phyloP scores from a whole-genome alignment of 2,113 vertebrate genomes.

The Condylura cristata region DNA sequence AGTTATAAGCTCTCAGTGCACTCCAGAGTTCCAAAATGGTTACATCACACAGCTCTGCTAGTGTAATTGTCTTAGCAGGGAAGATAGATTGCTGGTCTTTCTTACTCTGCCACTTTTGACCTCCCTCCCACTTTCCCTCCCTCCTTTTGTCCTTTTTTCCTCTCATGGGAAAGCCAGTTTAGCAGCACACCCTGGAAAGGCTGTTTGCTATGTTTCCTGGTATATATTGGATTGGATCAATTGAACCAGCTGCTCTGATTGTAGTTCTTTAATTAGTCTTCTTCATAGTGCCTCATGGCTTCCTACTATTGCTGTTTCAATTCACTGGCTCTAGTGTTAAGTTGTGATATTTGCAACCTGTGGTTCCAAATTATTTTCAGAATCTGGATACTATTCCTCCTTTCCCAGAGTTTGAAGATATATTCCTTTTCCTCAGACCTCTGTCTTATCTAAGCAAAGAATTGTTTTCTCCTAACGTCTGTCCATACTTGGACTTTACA shows the following conservation, averaged over 20 bases:
- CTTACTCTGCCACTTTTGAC: background rate
- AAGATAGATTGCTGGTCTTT: background rate
- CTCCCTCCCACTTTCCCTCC: background rate
- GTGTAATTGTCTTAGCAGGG: background rate
- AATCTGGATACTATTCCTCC: background rate
- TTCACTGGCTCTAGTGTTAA: background rate
- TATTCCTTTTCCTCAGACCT: background rate
- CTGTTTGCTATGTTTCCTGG: background rate
- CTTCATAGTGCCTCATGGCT: background rate
- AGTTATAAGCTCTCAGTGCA: background rate
- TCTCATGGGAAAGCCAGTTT: background rate
- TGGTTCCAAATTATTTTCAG: background rate
- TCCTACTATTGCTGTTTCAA: background rate
- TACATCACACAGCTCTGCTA: background rate
- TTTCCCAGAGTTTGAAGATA: background rate
- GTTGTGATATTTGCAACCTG: background rate
- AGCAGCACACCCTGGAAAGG: background rate
- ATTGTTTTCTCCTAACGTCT: background rate
- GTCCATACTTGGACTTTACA: background rate
- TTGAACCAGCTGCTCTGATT: background rate
- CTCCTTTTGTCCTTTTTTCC: rapidly evolving
- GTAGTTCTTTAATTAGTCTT: background rate
- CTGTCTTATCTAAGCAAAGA: background rate
- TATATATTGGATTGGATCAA: background rate
- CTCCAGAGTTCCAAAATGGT: background rate